Evolutionary conservation across 2,113 vertebrate species (phyloP), one percentile per base, ranked within the genome.

Genomic region (Prunella fulvescens): DNA sequence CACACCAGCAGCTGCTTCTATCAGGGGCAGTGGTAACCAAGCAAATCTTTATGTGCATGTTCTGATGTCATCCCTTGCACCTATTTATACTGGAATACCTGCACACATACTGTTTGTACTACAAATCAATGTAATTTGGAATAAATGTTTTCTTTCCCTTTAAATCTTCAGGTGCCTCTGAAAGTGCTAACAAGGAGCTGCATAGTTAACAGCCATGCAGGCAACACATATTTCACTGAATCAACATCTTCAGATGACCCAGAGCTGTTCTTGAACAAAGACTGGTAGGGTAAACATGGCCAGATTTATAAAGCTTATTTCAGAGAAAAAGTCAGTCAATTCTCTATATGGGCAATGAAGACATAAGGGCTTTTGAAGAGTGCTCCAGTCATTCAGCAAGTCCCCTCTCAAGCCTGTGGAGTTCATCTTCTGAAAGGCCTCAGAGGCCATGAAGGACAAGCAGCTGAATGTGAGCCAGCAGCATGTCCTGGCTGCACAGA

Each of bases 271-370:
- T 66, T 56, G 33, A 89, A n/a, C 39, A 65, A 54, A 73, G 31
- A 29, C 11, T 8, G 0, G 17, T 26, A 31, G 5, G 2, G 15
- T 45, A 73, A 73, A 84, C 4, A 6, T 3, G 3, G 12, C 16
- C 35, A 80, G 44, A 66, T 60, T 73, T 61, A 39, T 11, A 88
- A 85, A 37, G 10, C n/a, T 73, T 61, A 37, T 12, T 53, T 77
- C n/a, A 86, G 24, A 17, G 14, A 10, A 39, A 19, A 69, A 16
- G 5, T 40, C 23, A 72, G 20, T 26, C 29, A 61, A 9, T 73
- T 45, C 13, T 50, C 28, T 65, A 6, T 10, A 24, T 2, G 40
- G 39, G 9, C 45, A 78, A 15, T 15, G 23, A 57, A 73, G 26
- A 53, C 11, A 24, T 31, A 61, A 84, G 31, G 7, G 33, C 18